phyloP scores from a whole-genome alignment of 2,888 invertebrate genomes.

The Tenthredo mesomela region DNA sequence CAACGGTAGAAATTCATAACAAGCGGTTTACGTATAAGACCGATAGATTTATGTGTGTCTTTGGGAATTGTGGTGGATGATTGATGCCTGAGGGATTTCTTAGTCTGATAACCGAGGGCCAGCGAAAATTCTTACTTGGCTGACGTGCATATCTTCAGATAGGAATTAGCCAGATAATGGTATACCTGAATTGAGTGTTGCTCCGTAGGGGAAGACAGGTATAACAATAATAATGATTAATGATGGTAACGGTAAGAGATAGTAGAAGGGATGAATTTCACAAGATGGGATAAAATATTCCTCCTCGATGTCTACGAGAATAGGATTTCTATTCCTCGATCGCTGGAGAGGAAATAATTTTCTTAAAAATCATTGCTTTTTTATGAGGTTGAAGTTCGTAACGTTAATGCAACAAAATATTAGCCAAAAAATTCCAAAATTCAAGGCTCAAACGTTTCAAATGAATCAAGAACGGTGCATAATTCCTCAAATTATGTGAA shows the following conservation, averaged over 20 bases:
- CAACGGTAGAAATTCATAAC: neutral
- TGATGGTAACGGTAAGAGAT: constrained; percentile 8
- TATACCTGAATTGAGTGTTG: constrained; percentile 3
- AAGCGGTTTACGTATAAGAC: neutral
- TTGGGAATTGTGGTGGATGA: neutral
- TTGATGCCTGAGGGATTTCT: constrained; percentile 12
- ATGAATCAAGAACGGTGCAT: no score
- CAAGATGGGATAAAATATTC: neutral
- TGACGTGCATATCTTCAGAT: constrained; percentile 23
- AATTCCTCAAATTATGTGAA: no score
- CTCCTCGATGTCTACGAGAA: neutral
- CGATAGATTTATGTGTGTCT: neutral
- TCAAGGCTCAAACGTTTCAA: no score
- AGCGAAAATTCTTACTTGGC: constrained; percentile 23
- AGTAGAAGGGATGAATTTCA: neutral
- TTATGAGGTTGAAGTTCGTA: no score
- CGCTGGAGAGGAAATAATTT: neutral
- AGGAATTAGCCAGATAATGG: constrained; percentile 10
- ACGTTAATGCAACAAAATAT: no score
- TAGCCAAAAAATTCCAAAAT: no score
- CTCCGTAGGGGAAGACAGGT: neutral
- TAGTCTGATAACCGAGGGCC: neutral
- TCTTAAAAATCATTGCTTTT: neutral
- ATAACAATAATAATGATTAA: constrained; percentile 17
- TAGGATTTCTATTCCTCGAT: neutral